Evolutionary conservation across 2,888 invertebrate genomes (phyloP).

Genomic region (Melikaiella ostensackeni): DNA sequence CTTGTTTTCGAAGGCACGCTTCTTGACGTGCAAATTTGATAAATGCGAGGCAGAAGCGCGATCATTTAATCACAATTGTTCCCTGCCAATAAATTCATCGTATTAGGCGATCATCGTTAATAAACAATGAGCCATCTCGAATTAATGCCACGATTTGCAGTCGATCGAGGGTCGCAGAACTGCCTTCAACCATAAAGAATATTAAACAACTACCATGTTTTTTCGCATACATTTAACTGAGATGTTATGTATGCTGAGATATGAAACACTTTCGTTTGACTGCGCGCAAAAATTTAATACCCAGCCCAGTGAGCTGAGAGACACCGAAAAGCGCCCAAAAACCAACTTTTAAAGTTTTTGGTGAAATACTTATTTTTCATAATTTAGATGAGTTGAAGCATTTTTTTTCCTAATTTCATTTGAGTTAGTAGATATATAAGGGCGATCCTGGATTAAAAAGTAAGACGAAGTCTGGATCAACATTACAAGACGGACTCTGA

Average conservation of each 20-base stretch:
- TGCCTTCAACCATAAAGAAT: constrained; percentile 62
- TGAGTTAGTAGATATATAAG: no score
- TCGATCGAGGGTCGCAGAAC: constrained; percentile 58
- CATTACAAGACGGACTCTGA: no score
- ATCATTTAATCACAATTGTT: constrained; percentile 41
- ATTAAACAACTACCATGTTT: constrained; percentile 56
- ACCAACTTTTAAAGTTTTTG: no score
- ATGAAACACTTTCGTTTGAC: constrained; percentile 3
- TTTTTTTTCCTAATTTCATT: no score
- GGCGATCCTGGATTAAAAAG: no score
- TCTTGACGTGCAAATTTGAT: constrained; percentile 31
- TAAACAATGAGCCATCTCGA: constrained; percentile 65
- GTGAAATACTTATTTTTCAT: no score
- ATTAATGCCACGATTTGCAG: constrained; percentile 65
- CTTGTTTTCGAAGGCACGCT: constrained; percentile 20
- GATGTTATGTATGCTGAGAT: background rate
- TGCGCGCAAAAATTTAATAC: background rate
- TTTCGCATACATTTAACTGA: constrained; percentile 32
- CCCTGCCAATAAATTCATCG: constrained; percentile 58
- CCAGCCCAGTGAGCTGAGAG: no score
- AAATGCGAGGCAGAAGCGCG: constrained; percentile 31
- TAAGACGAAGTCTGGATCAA: no score
- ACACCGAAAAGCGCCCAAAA: no score
- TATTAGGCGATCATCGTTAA: constrained; percentile 55
- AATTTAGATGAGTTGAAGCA: no score